phyloP scores from a whole-genome alignment of 2,888 invertebrate genomes.

The Chrysolina americana region DNA sequence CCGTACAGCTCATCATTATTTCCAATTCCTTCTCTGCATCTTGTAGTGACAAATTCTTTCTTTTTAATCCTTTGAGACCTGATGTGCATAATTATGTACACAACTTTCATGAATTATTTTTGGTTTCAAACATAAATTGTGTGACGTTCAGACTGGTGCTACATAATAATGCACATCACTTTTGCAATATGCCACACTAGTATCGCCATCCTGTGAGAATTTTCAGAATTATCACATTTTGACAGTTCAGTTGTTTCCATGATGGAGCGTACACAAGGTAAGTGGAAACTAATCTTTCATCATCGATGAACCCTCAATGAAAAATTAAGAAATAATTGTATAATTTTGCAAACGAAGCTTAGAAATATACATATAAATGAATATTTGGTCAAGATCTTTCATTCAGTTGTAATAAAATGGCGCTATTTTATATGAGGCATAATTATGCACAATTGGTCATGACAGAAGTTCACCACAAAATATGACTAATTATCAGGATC shows the following conservation, averaged over 20 bases:
- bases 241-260: not conserved
- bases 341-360: conserved; percentile 1
- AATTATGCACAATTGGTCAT: conserved; percentile 1
- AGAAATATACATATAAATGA: not conserved
- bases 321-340: not conserved
- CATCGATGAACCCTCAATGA: conserved; percentile 1
- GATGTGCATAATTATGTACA: conserved; percentile 22
- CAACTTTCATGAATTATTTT: conserved; percentile 21
- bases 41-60: too few relatives aligned
- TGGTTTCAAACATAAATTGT: conserved; percentile 23
- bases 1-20: too few relatives aligned
- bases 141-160: conserved; percentile 18
- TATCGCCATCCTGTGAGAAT: not conserved
- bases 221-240: not conserved
- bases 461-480: not conserved
- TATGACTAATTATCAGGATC: not conserved
- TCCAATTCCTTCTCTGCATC: too few relatives aligned
- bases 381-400: conserved; percentile 1
- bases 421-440: not conserved
- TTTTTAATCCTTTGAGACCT: too few relatives aligned
- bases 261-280: conserved; percentile 1
- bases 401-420: conserved; percentile 1
- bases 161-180: not conserved
- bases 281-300: not conserved
- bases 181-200: not conserved